Percentiles rank a stretch among this genome's conserved stretches.
Evolutionary conservation across 1,140 invertebrate species (phyloP).

Genomic region (Rhizoglyphus robini): DNA sequence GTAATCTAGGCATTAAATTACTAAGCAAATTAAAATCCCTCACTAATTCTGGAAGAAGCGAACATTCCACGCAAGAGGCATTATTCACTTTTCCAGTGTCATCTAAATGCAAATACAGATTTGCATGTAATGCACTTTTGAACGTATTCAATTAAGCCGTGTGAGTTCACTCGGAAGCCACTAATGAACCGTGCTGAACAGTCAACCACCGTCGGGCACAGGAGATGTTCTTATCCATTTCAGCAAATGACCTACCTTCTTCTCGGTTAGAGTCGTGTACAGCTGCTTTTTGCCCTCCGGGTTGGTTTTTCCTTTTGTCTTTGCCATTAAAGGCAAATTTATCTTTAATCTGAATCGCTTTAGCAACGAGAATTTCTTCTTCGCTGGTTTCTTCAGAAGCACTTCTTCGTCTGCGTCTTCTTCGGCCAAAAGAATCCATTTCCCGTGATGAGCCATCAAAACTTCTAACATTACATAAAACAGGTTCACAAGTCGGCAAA

Average conservation of each 20-base stretch:
- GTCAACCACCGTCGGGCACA: too few relatives aligned
- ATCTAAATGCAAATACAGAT: too few relatives aligned
- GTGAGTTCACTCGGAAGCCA: too few relatives aligned
- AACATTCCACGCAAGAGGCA: too few relatives aligned
- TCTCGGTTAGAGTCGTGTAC: neutral
- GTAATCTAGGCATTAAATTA: too few relatives aligned
- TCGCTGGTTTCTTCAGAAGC: constrained; percentile 9
- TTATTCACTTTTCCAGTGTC: too few relatives aligned
- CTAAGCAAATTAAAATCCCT: too few relatives aligned
- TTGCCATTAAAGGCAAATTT: constrained; percentile 47
- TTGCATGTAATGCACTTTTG: too few relatives aligned
- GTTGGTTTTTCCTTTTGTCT: constrained; percentile 5
- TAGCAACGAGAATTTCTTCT: constrained; percentile 69
- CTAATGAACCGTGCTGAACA: too few relatives aligned
- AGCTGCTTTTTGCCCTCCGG: neutral
- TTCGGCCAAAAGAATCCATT: constrained; percentile 61
- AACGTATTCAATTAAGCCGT: too few relatives aligned
- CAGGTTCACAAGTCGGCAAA: constrained; percentile 73
- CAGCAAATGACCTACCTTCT: constrained; percentile 1
- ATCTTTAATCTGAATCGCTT: constrained; percentile 79
- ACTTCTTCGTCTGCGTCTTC: constrained; percentile 40
- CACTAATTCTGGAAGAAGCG: too few relatives aligned
- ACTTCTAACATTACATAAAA: constrained; percentile 13
- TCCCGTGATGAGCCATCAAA: constrained; percentile 41
- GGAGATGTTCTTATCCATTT: too few relatives aligned